Evolutionary conservation across 92 coral and sea anemone species (phyloP).

Genomic region (Paramuricea clavata): DNA sequence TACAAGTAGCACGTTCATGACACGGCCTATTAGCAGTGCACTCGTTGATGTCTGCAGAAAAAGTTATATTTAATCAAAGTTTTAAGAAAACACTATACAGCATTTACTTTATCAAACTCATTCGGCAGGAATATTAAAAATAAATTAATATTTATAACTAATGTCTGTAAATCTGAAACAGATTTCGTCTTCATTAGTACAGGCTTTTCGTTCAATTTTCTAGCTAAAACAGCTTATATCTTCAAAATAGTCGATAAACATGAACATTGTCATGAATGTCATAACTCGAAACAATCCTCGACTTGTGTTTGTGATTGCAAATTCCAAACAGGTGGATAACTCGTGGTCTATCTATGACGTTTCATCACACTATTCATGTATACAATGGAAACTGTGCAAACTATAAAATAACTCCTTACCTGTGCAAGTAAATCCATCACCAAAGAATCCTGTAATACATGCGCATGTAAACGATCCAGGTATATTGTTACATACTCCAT

Average conservation of each 20-base stretch:
- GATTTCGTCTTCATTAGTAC: background rate
- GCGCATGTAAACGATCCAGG: conserved; percentile 65
- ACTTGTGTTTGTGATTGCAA: too few relatives aligned
- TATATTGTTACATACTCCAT: conserved; percentile 50
- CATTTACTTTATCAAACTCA: too few relatives aligned
- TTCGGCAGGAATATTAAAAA: too few relatives aligned
- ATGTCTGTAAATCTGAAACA: background rate
- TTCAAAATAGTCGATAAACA: too few relatives aligned
- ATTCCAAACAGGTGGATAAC: too few relatives aligned
- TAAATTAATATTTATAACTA: too few relatives aligned
- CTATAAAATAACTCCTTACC: conserved; percentile 25
- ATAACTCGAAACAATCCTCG: too few relatives aligned
- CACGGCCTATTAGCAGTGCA: conserved; percentile 60
- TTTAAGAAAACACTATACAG: too few relatives aligned
- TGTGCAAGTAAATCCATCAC: conserved; percentile 64
- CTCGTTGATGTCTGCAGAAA: conserved; percentile 62
- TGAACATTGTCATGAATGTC: too few relatives aligned
- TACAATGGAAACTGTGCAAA: background rate
- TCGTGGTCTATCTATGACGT: too few relatives aligned
- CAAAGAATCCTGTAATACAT: conserved; percentile 61
- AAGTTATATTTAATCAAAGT: background rate
- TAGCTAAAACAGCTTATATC: too few relatives aligned
- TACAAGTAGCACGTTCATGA: conserved; percentile 61
- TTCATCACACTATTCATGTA: background rate
- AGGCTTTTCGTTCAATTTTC: too few relatives aligned